A percentile compares a stretch with the other conserved stretches of the same genome.
These are phyloP conservation scores for Dysdera silvatica DNA, from an alignment of 1,140 invertebrate genomes.

Conservation along the genomic window DNA sequence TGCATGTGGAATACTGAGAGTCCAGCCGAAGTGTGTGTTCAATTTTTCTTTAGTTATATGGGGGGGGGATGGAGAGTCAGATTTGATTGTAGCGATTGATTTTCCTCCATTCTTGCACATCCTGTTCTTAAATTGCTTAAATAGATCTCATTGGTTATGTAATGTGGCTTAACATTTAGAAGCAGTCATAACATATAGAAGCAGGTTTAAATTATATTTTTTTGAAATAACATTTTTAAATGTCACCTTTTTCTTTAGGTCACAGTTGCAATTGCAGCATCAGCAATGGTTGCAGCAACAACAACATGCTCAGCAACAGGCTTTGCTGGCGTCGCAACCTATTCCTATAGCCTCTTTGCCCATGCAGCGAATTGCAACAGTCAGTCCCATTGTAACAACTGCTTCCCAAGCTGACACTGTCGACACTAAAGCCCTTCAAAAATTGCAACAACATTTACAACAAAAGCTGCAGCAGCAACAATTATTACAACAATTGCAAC, in stretches of 20 bases:
- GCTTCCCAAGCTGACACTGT: not conserved
- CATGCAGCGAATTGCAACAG: not conserved
- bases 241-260: constrained; percentile 30
- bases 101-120: too few relatives aligned
- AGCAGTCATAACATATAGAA: too few relatives aligned
- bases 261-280: constrained; percentile 36
- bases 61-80: too few relatives aligned
- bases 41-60: too few relatives aligned
- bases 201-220: too few relatives aligned
- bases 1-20: too few relatives aligned
- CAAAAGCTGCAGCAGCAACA: constrained; percentile 52
- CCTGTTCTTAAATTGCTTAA: too few relatives aligned
- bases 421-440: constrained; percentile 46
- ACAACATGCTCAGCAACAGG: constrained; percentile 25
- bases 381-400: constrained; percentile 5
- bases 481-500: constrained; percentile 47
- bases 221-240: too few relatives aligned
- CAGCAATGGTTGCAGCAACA: constrained; percentile 14
- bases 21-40: too few relatives aligned
- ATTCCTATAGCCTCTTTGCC: constrained; percentile 26
- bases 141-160: too few relatives aligned
- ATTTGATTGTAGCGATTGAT: too few relatives aligned
- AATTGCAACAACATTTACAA: constrained; percentile 60
- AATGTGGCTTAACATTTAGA: too few relatives aligned
- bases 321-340: constrained; percentile 24